Percentiles rank a stretch among this genome's conserved stretches.
Evolutionary conservation across 30 jellyfish, hydroid and myxozoan genomes (phyloP).

Genomic region (Turritopsis dohrnii): DNA sequence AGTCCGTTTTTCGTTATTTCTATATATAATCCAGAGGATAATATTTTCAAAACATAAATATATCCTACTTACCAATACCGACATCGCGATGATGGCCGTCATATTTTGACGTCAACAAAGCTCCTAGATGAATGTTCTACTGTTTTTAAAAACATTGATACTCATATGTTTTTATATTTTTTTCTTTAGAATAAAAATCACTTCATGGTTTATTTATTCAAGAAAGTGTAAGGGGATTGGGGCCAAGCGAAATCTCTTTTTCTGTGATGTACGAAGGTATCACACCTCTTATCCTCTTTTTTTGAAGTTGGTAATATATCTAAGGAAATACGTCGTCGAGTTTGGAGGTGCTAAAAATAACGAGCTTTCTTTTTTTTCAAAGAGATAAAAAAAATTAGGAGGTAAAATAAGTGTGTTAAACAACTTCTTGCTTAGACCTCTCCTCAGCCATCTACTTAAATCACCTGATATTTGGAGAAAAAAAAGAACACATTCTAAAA

Average conservation of each 20-base stretch:
- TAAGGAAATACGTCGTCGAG: not conserved
- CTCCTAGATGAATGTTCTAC: not conserved
- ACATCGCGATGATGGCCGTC: too few relatives aligned
- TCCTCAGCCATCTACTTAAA: not conserved
- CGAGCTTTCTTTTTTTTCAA: not conserved
- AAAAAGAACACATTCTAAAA: too few relatives aligned
- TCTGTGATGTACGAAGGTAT: not conserved
- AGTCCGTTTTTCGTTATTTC: too few relatives aligned
- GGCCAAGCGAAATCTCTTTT: not conserved
- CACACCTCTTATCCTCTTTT: not conserved
- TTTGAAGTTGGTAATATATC: not conserved
- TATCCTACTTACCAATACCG: not conserved
- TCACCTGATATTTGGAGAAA: too few relatives aligned
- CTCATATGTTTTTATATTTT: not conserved
- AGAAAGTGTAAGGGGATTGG: not conserved
- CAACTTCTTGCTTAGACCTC: not conserved
- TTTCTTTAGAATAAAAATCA: not conserved
- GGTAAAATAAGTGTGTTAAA: not conserved
- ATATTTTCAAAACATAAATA: not conserved
- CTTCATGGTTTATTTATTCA: not conserved
- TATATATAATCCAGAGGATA: too few relatives aligned
- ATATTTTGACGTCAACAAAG: too few relatives aligned
- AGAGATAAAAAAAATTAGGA: not conserved
- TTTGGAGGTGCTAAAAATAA: not conserved
- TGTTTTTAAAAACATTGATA: not conserved